Conservation (phyloP, 2,888 invertebrate species). For the Dynastes hyllus region DNA sequence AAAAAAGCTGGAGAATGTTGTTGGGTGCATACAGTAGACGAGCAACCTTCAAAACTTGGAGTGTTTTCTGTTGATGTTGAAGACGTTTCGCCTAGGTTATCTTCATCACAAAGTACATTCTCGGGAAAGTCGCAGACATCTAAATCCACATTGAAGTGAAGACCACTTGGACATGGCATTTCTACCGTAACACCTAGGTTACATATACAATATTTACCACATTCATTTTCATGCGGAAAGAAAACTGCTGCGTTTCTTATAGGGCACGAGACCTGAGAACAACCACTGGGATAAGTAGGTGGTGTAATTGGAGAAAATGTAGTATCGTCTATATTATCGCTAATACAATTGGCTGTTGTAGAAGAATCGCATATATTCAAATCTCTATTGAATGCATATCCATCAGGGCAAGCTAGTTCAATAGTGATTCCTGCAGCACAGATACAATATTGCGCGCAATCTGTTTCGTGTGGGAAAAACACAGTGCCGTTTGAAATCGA, state of each 20-base stretch:
- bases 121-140: constrained; percentile 28
- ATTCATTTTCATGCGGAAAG: constrained; percentile 6
- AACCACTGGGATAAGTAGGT: background rate
- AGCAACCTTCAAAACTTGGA: background rate
- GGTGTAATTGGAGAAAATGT: background rate
- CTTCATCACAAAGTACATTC: constrained; percentile 4
- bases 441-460: background rate
- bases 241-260: constrained; percentile 16
- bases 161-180: constrained; percentile 30
- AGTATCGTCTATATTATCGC: background rate
- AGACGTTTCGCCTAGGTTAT: background rate
- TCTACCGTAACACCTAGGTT: constrained; percentile 23
- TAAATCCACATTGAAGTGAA: constrained; percentile 23
- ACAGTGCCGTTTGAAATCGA: background rate
- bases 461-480: constrained; percentile 3
- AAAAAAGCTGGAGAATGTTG: constrained; percentile 14
- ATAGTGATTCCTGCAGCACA: background rate
- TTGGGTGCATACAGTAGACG: background rate
- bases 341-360: constrained; percentile 32
- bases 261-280: constrained; percentile 2
- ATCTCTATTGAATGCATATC: background rate
- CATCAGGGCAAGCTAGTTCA: background rate
- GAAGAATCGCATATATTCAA: constrained; percentile 21
- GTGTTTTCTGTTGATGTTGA: background rate
- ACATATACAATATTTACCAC: constrained; percentile 34